Evolutionary conservation across 2,113 vertebrate species (phyloP).

Genomic region (Embiotoca jacksoni): DNA sequence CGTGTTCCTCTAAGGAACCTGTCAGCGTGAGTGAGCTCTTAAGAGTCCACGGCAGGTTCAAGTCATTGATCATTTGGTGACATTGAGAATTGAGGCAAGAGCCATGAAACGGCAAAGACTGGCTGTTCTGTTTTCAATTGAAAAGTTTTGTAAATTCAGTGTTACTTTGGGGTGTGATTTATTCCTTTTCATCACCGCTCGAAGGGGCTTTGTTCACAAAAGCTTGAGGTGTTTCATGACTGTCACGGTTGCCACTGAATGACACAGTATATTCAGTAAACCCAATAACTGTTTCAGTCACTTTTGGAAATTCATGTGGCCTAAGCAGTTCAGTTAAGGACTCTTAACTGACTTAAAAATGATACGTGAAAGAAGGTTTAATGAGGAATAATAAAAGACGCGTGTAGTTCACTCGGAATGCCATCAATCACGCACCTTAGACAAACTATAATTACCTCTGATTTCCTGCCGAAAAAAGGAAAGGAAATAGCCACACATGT

Average conservation of each 20-base stretch:
- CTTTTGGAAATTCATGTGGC: conserved; percentile 30
- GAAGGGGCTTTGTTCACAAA: conserved; percentile 31
- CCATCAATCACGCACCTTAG: conserved; percentile 36
- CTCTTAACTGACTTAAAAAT: neutral
- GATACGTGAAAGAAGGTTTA: neutral
- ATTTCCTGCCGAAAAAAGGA: conserved; percentile 31
- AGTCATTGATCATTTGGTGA: conserved; percentile 64
- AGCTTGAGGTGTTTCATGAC: conserved; percentile 33
- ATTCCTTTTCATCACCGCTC: conserved; percentile 58
- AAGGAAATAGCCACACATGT: conserved; percentile 38
- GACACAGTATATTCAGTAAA: conserved; percentile 41
- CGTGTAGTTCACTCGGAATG: neutral
- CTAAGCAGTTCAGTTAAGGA: conserved; percentile 35
- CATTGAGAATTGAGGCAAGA: conserved; percentile 44
- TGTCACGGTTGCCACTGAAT: conserved; percentile 28
- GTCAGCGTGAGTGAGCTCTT: conserved; percentile 66
- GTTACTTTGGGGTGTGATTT: conserved; percentile 42
- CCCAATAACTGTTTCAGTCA: conserved; percentile 29
- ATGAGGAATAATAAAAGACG: neutral
- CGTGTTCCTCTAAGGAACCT: conserved; percentile 46
- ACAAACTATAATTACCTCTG: conserved; percentile 46
- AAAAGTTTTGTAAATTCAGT: conserved; percentile 41
- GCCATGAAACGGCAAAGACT: conserved; percentile 24
- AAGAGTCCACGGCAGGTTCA: conserved; percentile 18
- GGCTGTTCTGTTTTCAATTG: conserved; percentile 19